Base-by-base conservation (phyloP, 2,888 invertebrate genomes). In the Drosophila nr. perissopoda region DNA sequence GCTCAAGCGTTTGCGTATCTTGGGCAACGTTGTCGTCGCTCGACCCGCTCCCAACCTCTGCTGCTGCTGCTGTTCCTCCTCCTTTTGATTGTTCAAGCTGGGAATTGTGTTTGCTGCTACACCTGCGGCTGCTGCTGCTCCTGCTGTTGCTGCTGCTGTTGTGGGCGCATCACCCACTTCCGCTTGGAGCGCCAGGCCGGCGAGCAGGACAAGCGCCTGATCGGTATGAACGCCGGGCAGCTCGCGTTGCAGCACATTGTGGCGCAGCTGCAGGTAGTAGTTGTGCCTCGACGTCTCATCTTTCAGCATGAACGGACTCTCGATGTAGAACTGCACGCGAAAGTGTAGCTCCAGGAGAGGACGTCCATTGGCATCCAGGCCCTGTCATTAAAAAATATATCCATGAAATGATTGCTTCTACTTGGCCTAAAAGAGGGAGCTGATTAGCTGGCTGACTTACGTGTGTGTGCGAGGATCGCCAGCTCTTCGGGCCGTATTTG, bases 401-500 rank as follows among this genome's bases (percentile, higher is more conserved):
- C 16, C 6, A 58, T 40, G 16, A 59, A 18, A 8, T 2, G 5
- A 7, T 11, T 4, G 6, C 11, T 33, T 53, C 36, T 42, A 2
- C 29, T 31, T 13, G 8, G 4, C 0, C 1, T 2, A n/a, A 21
- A 10, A 27, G 18, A 5, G 3, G 0, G 8, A 21, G 4, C 63
- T 25, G 8, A 1, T 4, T 45, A 16, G 2, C 45, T 45, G 45
- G 45, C 45, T 25, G 21, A 95, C 96, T 96, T 94, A 97, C 97
- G 94, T 97, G 97, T 91, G 97, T 97, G 93, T 97, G 97, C 83
- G 98, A 97, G 87, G 97, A 97, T 93, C 98, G 97, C 98, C 98
- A 98, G 94, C 97, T 97, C 94, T 98, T 98, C 92, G 98, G 98
- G 90, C 98, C 98, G 94, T 98, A 98, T 94, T 99, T 99, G 92